Evolutionary conservation across 2,113 vertebrate genomes (phyloP), one percentile per base, ranked within the genome.

Genomic region (Falco punctatus): DNA sequence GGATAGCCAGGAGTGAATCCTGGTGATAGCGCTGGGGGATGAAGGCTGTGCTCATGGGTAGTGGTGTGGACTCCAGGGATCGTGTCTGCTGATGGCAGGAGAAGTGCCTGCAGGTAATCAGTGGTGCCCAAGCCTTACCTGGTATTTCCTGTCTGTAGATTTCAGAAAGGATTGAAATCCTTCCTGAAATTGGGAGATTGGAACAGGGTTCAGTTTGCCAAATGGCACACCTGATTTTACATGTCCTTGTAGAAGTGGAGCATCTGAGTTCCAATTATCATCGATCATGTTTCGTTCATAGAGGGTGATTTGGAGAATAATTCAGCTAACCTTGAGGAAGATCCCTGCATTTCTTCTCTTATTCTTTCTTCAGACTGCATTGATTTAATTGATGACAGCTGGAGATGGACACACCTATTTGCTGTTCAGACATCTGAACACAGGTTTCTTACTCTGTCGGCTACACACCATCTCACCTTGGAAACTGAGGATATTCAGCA

Each of bases 1-100:
- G 19, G 49, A 15, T 44, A n/a, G 22, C 11, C 28, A 26, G 78
- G 24, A 58, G 17, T 0, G 2, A 30, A 27, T 30, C 1, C 2
- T 18, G 32, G 17, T 15, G 20, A 15, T 18, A 23, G 16, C 1
- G 4, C 67, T 22, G 54, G 20, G 16, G n/a, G n/a, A 12, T 6
- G 6, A 65, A 61, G 49, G 13, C 27, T 80, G 35, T 57, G 44
- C 15, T 16, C 26, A 2, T 5, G 15, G 9, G 5, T 4, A 9
- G 10, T 0, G 0, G 38, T 0, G 0, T 22, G n/a, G 10, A 22
- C 19, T 17, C 49, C 16, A 30, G 28, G 23, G 15, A 33, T 7
- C 4, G 5, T 21, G 12, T 74, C 48, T 73, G 9, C 10, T 48
- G 38, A 38, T 38, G 66, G 40, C 42, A 49, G 70, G 48, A 77